These are phyloP conservation scores for Myotis daubentonii DNA, from an alignment of 2,797 vertebrate genomes.

Conservation along the genomic window DNA sequence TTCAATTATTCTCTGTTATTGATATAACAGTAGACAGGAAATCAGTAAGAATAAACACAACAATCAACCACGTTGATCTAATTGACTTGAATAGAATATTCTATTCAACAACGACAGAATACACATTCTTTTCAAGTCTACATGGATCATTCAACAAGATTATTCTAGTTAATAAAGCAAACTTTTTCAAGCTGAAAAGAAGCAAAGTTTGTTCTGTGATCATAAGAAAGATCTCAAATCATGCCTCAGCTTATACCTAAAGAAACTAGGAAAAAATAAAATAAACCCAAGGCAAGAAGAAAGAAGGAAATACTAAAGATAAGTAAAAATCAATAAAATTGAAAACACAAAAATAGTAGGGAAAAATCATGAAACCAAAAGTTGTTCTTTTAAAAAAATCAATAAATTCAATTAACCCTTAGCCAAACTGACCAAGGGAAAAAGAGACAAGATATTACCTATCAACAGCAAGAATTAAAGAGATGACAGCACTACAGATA, in stretches of 20 bases:
- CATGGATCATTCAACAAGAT: not conserved
- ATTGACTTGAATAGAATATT: not conserved
- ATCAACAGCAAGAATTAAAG: not conserved
- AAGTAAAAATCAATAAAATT: not conserved
- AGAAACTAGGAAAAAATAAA: not conserved
- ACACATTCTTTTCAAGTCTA: slow-evolving; percentile 4
- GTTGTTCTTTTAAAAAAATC: not conserved
- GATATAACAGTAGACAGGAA: slow-evolving; percentile 1
- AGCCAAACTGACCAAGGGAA: not conserved
- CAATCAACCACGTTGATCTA: not conserved
- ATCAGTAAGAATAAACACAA: not conserved
- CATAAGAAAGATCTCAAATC: not conserved
- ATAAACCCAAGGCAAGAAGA: not conserved
- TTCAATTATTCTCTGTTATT: not conserved
- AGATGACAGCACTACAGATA: not conserved
- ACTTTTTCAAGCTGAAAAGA: slow-evolving; percentile 2
- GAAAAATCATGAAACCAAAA: not conserved
- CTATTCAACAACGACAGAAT: not conserved
- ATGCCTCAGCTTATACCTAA: not conserved
- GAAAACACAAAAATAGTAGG: not conserved
- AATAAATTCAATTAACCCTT: slow-evolving; percentile 18
- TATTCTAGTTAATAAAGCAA: not conserved
- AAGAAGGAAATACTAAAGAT: not conserved
- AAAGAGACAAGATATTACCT: not conserved
- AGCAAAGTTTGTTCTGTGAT: not conserved